Evolutionary conservation across 2,113 vertebrate species (phyloP).

Genomic region (Aegotheles bennettii): DNA sequence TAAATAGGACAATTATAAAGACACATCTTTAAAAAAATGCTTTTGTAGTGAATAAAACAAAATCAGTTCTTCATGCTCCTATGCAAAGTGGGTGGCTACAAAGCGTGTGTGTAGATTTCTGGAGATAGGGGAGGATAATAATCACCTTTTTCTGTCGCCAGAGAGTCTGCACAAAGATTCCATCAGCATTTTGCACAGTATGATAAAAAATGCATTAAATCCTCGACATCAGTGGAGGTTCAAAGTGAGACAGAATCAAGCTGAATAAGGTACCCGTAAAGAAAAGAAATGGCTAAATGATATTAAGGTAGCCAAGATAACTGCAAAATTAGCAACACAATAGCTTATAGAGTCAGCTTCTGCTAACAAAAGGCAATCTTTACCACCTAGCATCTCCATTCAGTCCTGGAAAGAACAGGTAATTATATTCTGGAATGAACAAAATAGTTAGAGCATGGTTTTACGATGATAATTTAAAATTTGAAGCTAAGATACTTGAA

Average conservation of each 20-base stretch:
- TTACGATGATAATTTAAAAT: neutral
- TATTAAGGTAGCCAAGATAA: conserved; percentile 25
- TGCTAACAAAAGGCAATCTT: conserved; percentile 24
- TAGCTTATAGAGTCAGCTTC: neutral
- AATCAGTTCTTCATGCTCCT: neutral
- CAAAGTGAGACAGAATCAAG: conserved; percentile 25
- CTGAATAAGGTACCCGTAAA: neutral
- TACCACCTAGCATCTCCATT: neutral
- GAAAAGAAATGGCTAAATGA: conserved; percentile 5
- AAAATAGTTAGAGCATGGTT: neutral
- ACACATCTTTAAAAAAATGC: neutral
- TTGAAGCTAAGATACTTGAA: neutral
- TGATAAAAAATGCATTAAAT: conserved; percentile 47
- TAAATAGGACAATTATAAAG: neutral
- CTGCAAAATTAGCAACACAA: conserved; percentile 25
- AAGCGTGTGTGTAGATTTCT: conserved; percentile 15
- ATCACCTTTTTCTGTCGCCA: neutral
- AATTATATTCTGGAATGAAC: neutral
- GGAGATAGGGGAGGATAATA: neutral
- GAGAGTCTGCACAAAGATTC: conserved; percentile 15
- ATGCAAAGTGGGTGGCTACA: neutral
- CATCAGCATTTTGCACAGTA: conserved; percentile 35
- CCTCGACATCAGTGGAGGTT: neutral
- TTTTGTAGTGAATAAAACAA: conserved; percentile 11
- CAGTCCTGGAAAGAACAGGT: neutral